phyloP scores from a whole-genome alignment of 2,113 vertebrate species.

The Serinus canaria region DNA sequence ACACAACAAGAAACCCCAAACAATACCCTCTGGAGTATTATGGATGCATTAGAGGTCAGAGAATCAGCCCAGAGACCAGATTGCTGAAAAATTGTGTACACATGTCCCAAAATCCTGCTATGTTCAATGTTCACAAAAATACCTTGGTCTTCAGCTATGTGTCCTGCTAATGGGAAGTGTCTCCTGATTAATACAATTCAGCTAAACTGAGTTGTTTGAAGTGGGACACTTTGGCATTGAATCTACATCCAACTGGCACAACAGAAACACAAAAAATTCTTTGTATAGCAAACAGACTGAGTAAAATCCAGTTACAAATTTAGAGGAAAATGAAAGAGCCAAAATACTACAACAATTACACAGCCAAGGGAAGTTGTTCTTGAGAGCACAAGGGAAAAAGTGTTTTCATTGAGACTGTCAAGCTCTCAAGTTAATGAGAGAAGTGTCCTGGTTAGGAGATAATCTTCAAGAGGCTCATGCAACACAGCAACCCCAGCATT shows the following conservation, averaged over 20 bases:
- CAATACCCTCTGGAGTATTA: background rate
- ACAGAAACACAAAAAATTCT: background rate
- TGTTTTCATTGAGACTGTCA: background rate
- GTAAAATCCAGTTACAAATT: background rate
- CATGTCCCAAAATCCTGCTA: background rate
- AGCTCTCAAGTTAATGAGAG: background rate
- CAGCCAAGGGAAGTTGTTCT: background rate
- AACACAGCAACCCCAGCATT: background rate
- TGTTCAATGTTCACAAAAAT: background rate
- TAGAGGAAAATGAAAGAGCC: background rate
- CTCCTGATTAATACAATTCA: background rate
- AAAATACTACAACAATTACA: background rate
- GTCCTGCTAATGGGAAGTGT: background rate
- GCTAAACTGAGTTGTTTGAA: background rate
- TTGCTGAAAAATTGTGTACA: background rate
- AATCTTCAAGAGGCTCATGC: background rate
- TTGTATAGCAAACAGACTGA: background rate
- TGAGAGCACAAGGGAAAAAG: background rate
- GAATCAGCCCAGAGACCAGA: background rate
- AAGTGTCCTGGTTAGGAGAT: background rate
- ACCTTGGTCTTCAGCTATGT: background rate
- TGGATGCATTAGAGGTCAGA: background rate
- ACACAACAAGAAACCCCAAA: background rate
- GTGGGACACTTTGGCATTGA: background rate
- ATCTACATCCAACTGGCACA: background rate